Conservation (phyloP, 2,113 vertebrate species). For the Aegotheles bennettii region DNA sequence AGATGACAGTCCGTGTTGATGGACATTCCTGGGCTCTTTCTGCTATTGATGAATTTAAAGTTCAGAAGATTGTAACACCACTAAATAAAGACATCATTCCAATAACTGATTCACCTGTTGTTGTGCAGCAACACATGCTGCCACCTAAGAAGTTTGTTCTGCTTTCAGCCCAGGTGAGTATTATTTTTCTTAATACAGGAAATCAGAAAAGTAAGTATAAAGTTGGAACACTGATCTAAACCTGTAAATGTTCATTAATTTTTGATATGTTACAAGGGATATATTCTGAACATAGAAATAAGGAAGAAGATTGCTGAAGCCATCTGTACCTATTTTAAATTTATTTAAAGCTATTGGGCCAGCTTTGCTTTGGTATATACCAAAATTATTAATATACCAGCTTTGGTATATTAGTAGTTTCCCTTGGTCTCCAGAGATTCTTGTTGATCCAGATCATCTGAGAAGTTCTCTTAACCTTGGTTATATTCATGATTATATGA, state of each 20-base stretch:
- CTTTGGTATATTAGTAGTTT: not conserved
- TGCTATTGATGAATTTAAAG: constrained; percentile 81
- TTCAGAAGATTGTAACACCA: constrained; percentile 82
- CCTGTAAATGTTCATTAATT: not conserved
- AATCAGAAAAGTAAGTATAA: not conserved
- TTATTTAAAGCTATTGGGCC: not conserved
- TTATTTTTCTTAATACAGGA: not conserved
- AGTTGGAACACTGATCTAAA: not conserved
- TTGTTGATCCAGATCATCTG: not conserved
- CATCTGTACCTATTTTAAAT: not conserved
- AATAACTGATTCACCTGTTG: constrained; percentile 89
- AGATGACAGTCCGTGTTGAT: constrained; percentile 91
- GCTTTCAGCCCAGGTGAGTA: constrained; percentile 90
- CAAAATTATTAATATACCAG: too few species aligned
- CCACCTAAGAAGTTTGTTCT: constrained; percentile 92
- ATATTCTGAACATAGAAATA: not conserved
- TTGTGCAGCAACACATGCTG: constrained; percentile 91
- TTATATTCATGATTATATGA: not conserved
- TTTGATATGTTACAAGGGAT: not conserved
- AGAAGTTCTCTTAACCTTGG: not conserved
- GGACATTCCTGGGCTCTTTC: constrained; percentile 96
- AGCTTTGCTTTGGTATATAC: too few species aligned
- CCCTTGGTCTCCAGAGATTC: not conserved
- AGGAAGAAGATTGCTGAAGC: not conserved
- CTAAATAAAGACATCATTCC: constrained; percentile 91